A percentile compares a stretch with the other conserved stretches of the same genome.
Conservation (phyloP, 2,888 invertebrate species). For the Galerucella calmariensis region DNA sequence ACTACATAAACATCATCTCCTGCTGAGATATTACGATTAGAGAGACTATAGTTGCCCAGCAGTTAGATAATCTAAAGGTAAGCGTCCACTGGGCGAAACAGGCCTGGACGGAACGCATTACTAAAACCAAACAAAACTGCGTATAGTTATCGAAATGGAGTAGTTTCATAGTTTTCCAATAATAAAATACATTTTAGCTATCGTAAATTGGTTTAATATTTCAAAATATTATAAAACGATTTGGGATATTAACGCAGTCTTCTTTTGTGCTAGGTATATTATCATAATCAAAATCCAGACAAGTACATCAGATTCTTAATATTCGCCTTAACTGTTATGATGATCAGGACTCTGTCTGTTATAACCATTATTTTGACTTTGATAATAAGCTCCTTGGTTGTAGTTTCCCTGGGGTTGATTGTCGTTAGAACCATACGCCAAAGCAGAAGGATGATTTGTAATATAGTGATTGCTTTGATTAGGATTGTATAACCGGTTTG, state of each 20-base stretch:
- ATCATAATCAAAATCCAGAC: background rate
- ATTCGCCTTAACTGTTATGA: constrained; percentile 1
- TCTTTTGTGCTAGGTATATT: background rate
- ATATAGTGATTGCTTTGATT: background rate
- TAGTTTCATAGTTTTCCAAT: background rate
- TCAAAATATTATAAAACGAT: background rate
- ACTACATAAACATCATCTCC: too few species aligned
- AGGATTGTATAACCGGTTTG: constrained; percentile 5
- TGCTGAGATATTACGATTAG: too few species aligned
- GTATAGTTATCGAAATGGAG: background rate
- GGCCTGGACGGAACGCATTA: too few species aligned
- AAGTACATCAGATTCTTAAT: background rate
- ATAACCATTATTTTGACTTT: constrained; percentile 16
- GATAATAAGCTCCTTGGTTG: constrained; percentile 16
- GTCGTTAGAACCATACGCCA: background rate
- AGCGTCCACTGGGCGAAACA: too few species aligned
- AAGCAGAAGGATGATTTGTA: background rate
- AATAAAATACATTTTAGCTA: background rate
- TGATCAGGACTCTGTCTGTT: background rate
- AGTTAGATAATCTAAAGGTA: too few species aligned
- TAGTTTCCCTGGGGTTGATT: background rate
- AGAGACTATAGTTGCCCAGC: too few species aligned
- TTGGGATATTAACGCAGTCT: constrained; percentile 16
- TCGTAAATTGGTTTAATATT: background rate
- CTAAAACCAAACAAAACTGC: too few species aligned